Evolutionary conservation across 37 sponge, comb jelly and placozoan genomes (phyloP), one percentile per base, ranked within the genome.

Genomic region (Chondrilla cf. caribensis): DNA sequence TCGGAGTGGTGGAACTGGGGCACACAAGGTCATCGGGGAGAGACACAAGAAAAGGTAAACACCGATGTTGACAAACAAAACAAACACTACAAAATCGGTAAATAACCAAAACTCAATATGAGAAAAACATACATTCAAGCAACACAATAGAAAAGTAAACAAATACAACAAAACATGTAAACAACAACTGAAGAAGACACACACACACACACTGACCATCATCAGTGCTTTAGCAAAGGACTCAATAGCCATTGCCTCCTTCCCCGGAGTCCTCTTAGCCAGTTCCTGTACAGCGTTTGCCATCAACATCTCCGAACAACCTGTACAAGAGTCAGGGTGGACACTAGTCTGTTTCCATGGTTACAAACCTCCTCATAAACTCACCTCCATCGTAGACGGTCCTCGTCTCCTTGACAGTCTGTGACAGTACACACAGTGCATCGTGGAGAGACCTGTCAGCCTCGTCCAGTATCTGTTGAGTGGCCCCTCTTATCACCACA

Each of bases 381-480:
- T 55, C n/a, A 87, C 97, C 99, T 88, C 99, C 99, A 37, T 96
- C 99, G 79, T 82, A 93, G 54, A 98, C 94, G 0, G 87, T 84
- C 60, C 93, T 89, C 2, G 94, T 90, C 81, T 98, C 99, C 79
- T 91, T 95, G 39, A 95, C 93, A n/a, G 96, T 98, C 82, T 95
- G 99, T 9, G 86, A 82, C 39, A 98, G 84, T 21, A 98, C 99
- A 83, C 96, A 95, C 15, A 98, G 89, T 35, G 99, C 99, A 75
- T 98, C 99, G 55, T 98, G 99, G 21, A 98, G 89, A 24, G 99
- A 98, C 5, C 99, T 82, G 55, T 98, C 96, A 1, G 96, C 85
- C 81, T 98, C 99, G 66, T 98, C 99, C 65, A 98, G 85, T 65
- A 98, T 98, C 91, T 96, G 96, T 80, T 98, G 90, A 3, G 99